phyloP scores from a whole-genome alignment of 2,797 vertebrate species.

The Atherinosoma microstoma region DNA sequence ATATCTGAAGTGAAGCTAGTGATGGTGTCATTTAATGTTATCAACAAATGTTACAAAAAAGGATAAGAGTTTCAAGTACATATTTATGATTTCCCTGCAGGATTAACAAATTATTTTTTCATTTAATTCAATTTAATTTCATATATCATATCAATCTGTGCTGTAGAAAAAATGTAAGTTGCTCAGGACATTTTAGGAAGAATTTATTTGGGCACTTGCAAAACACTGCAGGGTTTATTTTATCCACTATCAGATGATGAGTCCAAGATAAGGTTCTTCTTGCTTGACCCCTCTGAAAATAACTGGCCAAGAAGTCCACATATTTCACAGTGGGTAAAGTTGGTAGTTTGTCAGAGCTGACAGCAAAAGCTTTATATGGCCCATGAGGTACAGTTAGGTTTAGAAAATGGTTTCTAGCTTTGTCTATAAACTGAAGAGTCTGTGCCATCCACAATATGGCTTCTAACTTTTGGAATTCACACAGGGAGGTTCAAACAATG shows the following conservation, averaged over 20 bases:
- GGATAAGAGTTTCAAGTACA: background rate
- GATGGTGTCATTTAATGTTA: background rate
- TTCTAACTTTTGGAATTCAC: background rate
- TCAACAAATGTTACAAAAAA: too few relatives aligned
- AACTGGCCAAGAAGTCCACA: background rate
- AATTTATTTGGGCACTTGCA: background rate
- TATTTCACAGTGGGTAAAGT: constrained; percentile 2
- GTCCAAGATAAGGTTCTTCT: background rate
- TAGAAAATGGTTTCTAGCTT: constrained; percentile 7
- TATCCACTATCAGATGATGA: background rate
- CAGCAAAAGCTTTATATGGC: constrained; percentile 28
- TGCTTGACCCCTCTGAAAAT: background rate
- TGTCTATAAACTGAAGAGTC: background rate
- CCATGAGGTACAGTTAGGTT: constrained; percentile 21
- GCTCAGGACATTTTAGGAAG: background rate
- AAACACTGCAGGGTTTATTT: background rate
- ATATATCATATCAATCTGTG: too few relatives aligned
- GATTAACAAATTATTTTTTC: background rate
- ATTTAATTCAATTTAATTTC: too few relatives aligned
- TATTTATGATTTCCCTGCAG: background rate
- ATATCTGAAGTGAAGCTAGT: background rate
- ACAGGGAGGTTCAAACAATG: background rate
- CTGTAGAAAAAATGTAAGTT: background rate
- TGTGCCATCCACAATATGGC: background rate
- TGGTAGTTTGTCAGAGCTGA: constrained; percentile 16